phyloP scores from a whole-genome alignment of 2,888 invertebrate species.

The Eilema caniola region DNA sequence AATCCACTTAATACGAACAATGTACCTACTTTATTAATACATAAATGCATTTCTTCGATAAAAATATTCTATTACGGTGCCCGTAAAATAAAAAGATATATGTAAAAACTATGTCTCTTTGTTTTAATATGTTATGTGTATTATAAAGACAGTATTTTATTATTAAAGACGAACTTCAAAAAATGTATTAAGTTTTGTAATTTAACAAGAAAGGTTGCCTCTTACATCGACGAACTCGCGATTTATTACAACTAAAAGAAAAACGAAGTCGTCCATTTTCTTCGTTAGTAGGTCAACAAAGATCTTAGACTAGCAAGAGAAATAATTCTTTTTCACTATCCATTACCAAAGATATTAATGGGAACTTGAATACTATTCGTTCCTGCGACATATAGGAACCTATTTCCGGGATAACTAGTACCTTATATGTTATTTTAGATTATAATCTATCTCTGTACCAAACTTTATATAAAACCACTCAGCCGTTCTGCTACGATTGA shows the following conservation, averaged over 20 bases:
- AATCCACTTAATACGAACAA: too few relatives aligned
- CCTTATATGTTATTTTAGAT: too few relatives aligned
- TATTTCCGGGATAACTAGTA: background rate
- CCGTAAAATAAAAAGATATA: too few relatives aligned
- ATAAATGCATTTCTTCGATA: too few relatives aligned
- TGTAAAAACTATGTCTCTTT: too few relatives aligned
- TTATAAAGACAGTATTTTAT: background rate
- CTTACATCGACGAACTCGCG: background rate
- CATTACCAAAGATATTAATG: background rate
- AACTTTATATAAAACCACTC: too few relatives aligned
- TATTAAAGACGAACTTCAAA: background rate
- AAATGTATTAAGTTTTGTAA: background rate
- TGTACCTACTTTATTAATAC: too few relatives aligned
- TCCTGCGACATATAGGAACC: background rate
- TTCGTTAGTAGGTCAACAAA: slow-evolving; percentile 4
- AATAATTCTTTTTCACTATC: background rate
- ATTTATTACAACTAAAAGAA: slow-evolving; percentile 1
- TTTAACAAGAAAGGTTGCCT: background rate
- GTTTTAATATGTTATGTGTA: too few relatives aligned
- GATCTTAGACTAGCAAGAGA: background rate
- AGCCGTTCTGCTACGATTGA: too few relatives aligned
- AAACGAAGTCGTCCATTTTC: slow-evolving; percentile 1
- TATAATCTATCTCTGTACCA: too few relatives aligned
- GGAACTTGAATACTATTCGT: background rate
- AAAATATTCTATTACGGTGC: too few relatives aligned